Percentiles rank a stretch among this genome's conserved stretches.
phyloP scores from a whole-genome alignment of 2,797 vertebrate genomes.

The Sciurus carolinensis region DNA sequence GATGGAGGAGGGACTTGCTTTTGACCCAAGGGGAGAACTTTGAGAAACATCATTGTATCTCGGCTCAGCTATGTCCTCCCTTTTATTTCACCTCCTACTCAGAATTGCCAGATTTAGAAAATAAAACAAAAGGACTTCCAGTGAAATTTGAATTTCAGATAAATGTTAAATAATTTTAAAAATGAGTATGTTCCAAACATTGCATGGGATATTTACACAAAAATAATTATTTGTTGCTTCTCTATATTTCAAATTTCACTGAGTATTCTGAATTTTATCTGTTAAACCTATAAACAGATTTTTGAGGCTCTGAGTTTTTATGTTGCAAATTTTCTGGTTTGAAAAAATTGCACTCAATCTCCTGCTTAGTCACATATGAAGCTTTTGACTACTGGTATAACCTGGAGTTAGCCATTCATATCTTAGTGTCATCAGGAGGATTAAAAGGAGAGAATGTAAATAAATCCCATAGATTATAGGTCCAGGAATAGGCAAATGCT shows the following conservation, averaged over 20 bases:
- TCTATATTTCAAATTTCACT: background rate
- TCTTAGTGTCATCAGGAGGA: background rate
- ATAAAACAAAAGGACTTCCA: background rate
- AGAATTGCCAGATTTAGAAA: background rate
- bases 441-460: background rate
- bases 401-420: background rate
- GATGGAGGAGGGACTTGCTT: background rate
- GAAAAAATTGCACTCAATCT: slow-evolving; percentile 4
- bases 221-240: background rate
- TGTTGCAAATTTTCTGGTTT: background rate
- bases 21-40: background rate
- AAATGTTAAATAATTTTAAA: background rate
- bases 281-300: background rate
- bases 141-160: slow-evolving; percentile 48
- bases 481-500: background rate
- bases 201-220: background rate
- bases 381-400: background rate
- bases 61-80: background rate
- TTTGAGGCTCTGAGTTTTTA: background rate
- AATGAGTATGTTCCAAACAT: background rate
- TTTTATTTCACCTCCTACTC: background rate
- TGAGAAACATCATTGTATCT: background rate
- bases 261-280: background rate
- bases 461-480: background rate
- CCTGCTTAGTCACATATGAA: background rate